Evolutionary conservation across 1,140 invertebrate species (phyloP), one percentile per base, ranked within the genome.

Genomic region (Bombus picipes): DNA sequence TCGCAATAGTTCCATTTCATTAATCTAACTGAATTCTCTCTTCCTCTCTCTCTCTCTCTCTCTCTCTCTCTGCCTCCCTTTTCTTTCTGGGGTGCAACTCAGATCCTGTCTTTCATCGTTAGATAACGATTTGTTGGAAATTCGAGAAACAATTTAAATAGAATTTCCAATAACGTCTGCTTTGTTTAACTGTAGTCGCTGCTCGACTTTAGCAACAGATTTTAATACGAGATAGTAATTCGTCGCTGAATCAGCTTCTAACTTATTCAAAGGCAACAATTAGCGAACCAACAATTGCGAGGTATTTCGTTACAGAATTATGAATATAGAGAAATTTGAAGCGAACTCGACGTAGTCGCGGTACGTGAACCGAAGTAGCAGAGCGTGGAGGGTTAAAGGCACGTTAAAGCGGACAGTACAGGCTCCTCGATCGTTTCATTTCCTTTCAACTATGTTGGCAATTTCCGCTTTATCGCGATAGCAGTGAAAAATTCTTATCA

Each of bases 401-500:
- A n/a, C 72, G 9, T 83, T 76, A 68, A 83, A 83, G 59, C 59
- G 72, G 70, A 66, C 32, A 37, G 25, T 3, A 47, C 59, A 32
- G 3, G 9, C 32, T 34, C 0, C 47, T 53, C 6, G 4, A 43
- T 8, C 37, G 41, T 74, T 47, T 57, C 41, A 76, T 76, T 83
- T 76, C 28, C 72, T 32, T 25, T 34, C 43, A 22, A 15, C 25
- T 37, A 32, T 32, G n/a, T 10, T 59, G 59, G 39, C 32, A 83
- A 83, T 83, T 83, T 83, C 72, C 43, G 81, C 9, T 68, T 83
- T 76, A 83, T 68, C 10, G 72, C 57, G 25, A 22, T 25, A 3
- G 22, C 9, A 13, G 4, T 25, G 43, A 32, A 25, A 65, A 28
- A 15, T n/a, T 39, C 28, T 83, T 76, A 83, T 83, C 41, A 32